Conservation (phyloP, 2,797 vertebrate genomes). For the Hirundo rustica region DNA sequence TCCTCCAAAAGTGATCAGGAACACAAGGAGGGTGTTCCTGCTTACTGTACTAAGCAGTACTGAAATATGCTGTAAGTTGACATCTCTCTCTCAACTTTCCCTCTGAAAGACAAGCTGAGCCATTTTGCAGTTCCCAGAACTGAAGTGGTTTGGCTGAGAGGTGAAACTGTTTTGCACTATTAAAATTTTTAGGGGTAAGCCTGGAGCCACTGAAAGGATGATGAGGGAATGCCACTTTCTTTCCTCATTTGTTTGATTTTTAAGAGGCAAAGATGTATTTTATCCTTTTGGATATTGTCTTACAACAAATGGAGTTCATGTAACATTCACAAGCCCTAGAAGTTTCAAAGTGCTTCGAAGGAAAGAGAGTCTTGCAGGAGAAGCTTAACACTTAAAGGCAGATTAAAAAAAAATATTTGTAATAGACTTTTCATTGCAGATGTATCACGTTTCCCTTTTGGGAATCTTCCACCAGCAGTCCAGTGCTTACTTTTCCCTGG, state of each 20-base stretch:
- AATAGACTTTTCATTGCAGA: background rate
- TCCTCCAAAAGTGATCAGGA: background rate
- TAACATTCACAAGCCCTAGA: background rate
- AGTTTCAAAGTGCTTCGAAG: background rate
- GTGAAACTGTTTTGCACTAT: background rate
- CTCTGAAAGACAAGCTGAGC: background rate
- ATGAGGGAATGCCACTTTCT: background rate
- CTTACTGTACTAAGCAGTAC: background rate
- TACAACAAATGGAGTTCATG: fast-evolving
- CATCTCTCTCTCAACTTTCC: background rate
- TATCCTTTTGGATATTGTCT: background rate
- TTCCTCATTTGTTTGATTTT: background rate
- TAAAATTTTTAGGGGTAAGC: background rate
- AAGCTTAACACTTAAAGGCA: background rate
- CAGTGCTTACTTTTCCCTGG: background rate
- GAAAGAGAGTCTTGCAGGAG: background rate
- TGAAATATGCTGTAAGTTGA: background rate
- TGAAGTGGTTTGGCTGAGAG: background rate
- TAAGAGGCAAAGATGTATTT: background rate
- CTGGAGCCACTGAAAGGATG: background rate
- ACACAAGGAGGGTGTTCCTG: background rate
- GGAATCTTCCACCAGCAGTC: background rate
- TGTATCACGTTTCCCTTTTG: background rate
- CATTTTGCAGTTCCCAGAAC: background rate
- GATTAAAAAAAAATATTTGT: background rate